phyloP scores from a whole-genome alignment of 2,113 vertebrate species.

The Jacana jacana region DNA sequence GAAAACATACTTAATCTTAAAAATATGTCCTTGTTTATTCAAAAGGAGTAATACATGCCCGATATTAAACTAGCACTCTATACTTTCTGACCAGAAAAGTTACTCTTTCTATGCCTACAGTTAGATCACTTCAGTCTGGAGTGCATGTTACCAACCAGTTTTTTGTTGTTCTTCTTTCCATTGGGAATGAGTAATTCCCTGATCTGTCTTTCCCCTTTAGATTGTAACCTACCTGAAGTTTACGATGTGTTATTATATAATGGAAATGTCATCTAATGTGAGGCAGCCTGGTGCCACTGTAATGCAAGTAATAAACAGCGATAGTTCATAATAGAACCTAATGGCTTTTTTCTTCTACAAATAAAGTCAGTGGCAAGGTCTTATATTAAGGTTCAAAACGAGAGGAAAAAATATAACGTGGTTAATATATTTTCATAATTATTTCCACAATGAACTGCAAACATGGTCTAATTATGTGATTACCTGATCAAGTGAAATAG shows the following conservation, averaged over 20 bases:
- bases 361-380: neutral
- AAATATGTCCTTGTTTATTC: neutral
- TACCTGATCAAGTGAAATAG: neutral
- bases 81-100: neutral
- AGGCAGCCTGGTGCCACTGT: slow-evolving; percentile 33
- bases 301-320: slow-evolving; percentile 17
- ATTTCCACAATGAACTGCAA: neutral
- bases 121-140: neutral
- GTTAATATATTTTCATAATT: slow-evolving; percentile 6
- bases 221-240: neutral
- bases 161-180: neutral
- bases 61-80: neutral
- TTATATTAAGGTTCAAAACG: neutral
- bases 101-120: neutral
- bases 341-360: neutral
- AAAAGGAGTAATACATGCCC: neutral
- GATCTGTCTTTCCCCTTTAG: neutral
- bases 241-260: neutral
- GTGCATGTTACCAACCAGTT: neutral
- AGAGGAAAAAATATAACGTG: neutral
- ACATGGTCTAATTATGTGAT: neutral
- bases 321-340: neutral
- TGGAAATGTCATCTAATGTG: slow-evolving; percentile 1
- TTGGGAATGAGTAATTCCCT: neutral
- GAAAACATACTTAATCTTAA: neutral